Conservation (phyloP, 2,797 vertebrate genomes). For the Scolopax rusticola region DNA sequence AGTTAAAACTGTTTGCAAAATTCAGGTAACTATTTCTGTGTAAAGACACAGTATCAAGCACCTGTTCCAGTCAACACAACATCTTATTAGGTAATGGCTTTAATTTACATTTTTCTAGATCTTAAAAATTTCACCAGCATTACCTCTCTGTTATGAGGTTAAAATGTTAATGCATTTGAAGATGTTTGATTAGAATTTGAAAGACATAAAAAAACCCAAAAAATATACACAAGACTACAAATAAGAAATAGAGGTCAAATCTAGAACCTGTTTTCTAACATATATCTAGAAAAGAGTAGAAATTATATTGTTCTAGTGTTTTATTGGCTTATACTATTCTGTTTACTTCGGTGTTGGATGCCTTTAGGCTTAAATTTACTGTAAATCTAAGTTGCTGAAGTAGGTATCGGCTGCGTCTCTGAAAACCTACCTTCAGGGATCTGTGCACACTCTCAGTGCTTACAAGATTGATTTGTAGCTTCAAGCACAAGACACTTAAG, state of each 20-base stretch:
- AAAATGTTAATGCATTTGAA: neutral
- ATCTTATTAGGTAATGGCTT: neutral
- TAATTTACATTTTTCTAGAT: neutral
- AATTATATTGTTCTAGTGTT: neutral
- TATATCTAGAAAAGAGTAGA: neutral
- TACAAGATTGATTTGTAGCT: constrained; percentile 56
- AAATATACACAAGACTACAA: neutral
- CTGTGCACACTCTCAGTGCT: neutral
- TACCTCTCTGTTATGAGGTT: neutral
- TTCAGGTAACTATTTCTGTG: neutral
- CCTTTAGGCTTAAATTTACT: constrained; percentile 27
- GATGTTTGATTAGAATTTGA: neutral
- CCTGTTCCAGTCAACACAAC: neutral
- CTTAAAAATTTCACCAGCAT: neutral
- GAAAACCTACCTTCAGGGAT: constrained; percentile 32
- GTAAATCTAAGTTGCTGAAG: constrained; percentile 56
- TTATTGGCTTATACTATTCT: neutral
- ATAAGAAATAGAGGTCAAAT: neutral
- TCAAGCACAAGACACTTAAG: constrained; percentile 43
- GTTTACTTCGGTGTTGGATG: neutral
- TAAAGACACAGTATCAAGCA: neutral
- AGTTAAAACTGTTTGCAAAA: neutral
- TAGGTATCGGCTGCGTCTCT: constrained; percentile 7
- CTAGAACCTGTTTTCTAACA: neutral
- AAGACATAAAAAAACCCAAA: neutral